Evolutionary conservation across 2,113 vertebrate genomes (phyloP).

Genomic region (Chauna torquata): DNA sequence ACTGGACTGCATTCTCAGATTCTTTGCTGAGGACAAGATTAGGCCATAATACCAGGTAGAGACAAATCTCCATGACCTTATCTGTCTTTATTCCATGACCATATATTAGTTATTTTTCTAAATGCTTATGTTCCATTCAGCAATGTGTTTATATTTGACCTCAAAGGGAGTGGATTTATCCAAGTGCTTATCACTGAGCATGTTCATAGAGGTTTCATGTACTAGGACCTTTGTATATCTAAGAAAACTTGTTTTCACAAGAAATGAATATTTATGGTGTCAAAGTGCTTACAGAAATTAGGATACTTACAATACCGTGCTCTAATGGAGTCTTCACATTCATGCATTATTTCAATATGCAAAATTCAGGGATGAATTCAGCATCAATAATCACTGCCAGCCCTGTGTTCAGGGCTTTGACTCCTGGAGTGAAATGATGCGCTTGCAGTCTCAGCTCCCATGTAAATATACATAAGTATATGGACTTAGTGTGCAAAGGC

Average conservation of each 20-base stretch:
- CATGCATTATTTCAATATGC: not conserved
- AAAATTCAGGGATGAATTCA: not conserved
- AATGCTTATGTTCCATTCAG: not conserved
- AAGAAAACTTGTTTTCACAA: not conserved
- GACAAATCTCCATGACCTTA: not conserved
- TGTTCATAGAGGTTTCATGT: not conserved
- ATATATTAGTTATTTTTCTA: not conserved
- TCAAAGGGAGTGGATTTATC: not conserved
- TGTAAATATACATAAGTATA: not conserved
- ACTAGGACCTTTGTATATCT: not conserved
- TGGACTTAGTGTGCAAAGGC: not conserved
- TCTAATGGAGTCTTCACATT: not conserved
- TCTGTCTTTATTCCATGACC: not conserved
- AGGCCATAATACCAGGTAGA: not conserved
- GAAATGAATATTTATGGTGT: not conserved
- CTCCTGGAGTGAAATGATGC: not conserved
- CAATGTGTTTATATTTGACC: not conserved
- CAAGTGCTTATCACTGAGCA: not conserved
- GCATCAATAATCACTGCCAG: not conserved
- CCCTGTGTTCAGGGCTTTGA: rapidly evolving
- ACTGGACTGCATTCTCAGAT: not conserved
- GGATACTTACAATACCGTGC: not conserved
- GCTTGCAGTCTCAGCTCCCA: not conserved
- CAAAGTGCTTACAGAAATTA: not conserved
- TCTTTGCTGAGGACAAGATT: not conserved